Evolutionary conservation across 2,888 invertebrate genomes (phyloP), one percentile per base, ranked within the genome.

Genomic region (Phoenoteleia sp.): DNA sequence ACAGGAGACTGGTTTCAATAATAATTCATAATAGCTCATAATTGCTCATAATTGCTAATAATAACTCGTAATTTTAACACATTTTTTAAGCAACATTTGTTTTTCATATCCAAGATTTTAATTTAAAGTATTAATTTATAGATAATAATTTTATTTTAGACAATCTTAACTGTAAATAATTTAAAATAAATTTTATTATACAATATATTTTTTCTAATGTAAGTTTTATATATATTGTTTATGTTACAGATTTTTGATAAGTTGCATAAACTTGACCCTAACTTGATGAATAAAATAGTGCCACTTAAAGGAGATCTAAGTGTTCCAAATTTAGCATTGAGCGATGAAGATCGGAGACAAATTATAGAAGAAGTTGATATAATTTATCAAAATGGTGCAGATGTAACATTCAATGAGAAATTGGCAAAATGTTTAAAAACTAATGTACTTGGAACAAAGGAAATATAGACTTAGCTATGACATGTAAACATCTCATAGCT

Each of bases 381-480:
- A 6, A 90, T 92, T n/a, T 89, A 90, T 69, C 91, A 92, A 72
- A 91, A 89, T 36, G 91, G 88, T 0, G 85, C 89, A 7, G 60
- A 86, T 5, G 84, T 86, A 0, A 85, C 85, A 11, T 89, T 90
- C 17, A 54, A 84, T 21, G 85, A 83, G 9, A 84, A 81, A 42
- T 47, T 90, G 4, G 80, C 76, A n/a, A 0, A 33, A 0, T 58
- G 83, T 0, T 67, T 92, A n/a, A 77, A 77, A 15, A 67, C 77
- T 7, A 90, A 92, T 69, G 90, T 91, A 1, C 56, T 89, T 1
- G 91, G 89, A 3, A 91, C 92, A 0, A 82, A 87, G 21, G 84
- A 86, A 17, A 75, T 91, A 82, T 91, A 33, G 90, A 91, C 45
- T 77, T 92, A 27, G 91, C 90, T 5, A 81, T 21, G 42, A 84